phyloP scores from a whole-genome alignment of 2,888 invertebrate genomes.

The Lithodes maja region DNA sequence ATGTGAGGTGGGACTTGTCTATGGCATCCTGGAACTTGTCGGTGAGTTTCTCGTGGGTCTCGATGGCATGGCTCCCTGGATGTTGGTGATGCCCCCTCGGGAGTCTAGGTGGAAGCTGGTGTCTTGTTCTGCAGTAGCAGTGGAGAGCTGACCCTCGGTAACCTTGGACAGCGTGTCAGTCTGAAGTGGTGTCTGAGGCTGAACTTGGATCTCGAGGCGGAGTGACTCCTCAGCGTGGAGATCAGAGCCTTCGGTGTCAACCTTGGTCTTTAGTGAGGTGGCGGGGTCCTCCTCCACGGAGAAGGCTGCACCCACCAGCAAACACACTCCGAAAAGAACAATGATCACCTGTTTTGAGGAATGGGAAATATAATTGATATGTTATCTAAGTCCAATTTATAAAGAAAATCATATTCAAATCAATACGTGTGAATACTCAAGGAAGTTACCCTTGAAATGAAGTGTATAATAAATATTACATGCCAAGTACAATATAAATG shows the following conservation, averaged over 20 bases:
- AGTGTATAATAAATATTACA: too few relatives aligned
- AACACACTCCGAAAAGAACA: background rate
- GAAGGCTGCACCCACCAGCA: background rate
- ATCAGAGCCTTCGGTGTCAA: background rate
- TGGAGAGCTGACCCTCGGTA: constrained; percentile 24
- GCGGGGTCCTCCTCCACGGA: background rate
- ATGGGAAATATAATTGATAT: background rate
- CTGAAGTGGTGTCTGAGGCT: background rate
- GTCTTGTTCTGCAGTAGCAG: background rate
- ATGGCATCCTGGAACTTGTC: constrained; percentile 1
- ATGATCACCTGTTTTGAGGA: background rate
- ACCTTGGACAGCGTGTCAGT: background rate
- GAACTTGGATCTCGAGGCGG: background rate
- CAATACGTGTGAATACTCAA: too few relatives aligned
- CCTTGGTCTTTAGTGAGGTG: background rate
- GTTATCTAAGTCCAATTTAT: background rate
- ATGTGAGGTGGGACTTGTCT: background rate
- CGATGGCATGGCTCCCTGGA: constrained; percentile 22
- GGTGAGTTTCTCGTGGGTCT: constrained; percentile 12
- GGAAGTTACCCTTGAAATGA: too few relatives aligned
- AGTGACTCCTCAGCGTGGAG: background rate
- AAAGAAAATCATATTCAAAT: background rate
- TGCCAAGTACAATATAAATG: too few relatives aligned
- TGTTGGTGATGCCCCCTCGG: constrained; percentile 7
- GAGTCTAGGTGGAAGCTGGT: constrained; percentile 42